Conservation (phyloP, 2,888 invertebrate species). For the Subacronicta megacephala region DNA sequence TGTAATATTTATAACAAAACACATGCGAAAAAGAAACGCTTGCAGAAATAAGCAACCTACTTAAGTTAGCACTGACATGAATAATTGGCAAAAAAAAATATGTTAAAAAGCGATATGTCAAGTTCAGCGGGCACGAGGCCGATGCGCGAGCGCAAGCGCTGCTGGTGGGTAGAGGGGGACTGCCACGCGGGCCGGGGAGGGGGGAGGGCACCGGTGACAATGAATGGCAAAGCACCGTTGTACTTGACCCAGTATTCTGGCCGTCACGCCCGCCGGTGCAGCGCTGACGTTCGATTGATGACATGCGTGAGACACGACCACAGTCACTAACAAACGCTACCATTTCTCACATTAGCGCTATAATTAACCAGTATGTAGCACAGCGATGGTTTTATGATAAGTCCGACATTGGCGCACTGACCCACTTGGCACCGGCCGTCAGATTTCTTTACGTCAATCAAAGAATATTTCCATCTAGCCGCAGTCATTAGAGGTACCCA, state of each 20-base stretch:
- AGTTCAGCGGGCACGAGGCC: slow-evolving; percentile 84
- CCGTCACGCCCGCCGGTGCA: slow-evolving; percentile 75
- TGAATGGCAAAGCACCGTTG: slow-evolving; percentile 89
- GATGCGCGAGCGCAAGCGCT: slow-evolving; percentile 71
- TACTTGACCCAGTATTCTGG: slow-evolving; percentile 87
- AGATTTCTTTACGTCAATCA: slow-evolving; percentile 79
- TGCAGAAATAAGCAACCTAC: slow-evolving; percentile 53
- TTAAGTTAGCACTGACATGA: slow-evolving; percentile 69
- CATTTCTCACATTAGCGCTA: slow-evolving; percentile 67
- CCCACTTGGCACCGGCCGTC: slow-evolving; percentile 80
- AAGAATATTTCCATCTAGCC: slow-evolving; percentile 74
- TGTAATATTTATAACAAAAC: slow-evolving; percentile 38
- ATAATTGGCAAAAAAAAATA: slow-evolving; percentile 74
- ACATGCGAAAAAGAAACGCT: slow-evolving; percentile 40
- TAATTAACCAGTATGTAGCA: slow-evolving; percentile 66
- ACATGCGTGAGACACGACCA: slow-evolving; percentile 71
- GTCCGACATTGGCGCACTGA: slow-evolving; percentile 85
- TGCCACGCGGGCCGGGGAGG: slow-evolving; percentile 56
- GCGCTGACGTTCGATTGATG: slow-evolving; percentile 74
- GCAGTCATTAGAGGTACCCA: slow-evolving; percentile 47
- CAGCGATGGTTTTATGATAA: slow-evolving; percentile 74
- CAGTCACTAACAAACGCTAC: slow-evolving; percentile 55
- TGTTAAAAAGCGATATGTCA: slow-evolving; percentile 83
- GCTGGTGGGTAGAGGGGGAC: slow-evolving; percentile 37
- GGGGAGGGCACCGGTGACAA: slow-evolving; percentile 73